Base-by-base conservation (phyloP, 92 coral and sea anemone genomes). In the Umimayanthus chanpuru region DNA sequence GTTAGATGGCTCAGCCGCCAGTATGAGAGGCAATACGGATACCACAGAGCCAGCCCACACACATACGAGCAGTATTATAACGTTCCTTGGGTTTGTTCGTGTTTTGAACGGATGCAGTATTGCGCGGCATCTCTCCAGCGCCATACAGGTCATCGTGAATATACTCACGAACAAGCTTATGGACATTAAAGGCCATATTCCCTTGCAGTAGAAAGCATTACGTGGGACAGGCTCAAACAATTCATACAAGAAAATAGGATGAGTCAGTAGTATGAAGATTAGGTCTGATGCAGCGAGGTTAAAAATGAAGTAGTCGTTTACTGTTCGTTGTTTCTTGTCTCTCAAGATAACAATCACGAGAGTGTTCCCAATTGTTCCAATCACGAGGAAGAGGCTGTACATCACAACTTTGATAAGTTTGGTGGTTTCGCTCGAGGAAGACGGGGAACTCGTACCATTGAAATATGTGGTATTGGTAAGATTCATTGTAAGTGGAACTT, bases 161-260 rank as follows among this genome's bases (percentile, higher is more conserved):
- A 91, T 83, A 76, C 98, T 93, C 12, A 91, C 96, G 58, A 90
- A 92, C 72, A 95, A 73, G 44, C 93, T 89, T 8, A 95, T 88
- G 1, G 98, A 95, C 98, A 95, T 95, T 88, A 95, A 88, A 1
- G 98, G 98, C 98, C 98, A 95, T 23, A 93, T 82, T 12, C 92
- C 77, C 88, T 93, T 95, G 81, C 98, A 95, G 84, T 95, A 93
- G 49, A 95, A 95, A 25, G 78, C 41, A 75, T 87, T 89, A 81
- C 94, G 92, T 65, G 74, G 75, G 55, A 94, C 89, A 32, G 56
- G 14, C n/a, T 88, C 79, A 67, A 94, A 94, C 6, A 93, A 92
- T 32, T 93, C 96, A 73, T 94, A 94, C 68, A 88, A 85, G 77
- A 93, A 94, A 32, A 90, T 90, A 16, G 98, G 98, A 23, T 93